phyloP scores from a whole-genome alignment of 2,797 vertebrate genomes.

The Lepilemur ruficaudatus region DNA sequence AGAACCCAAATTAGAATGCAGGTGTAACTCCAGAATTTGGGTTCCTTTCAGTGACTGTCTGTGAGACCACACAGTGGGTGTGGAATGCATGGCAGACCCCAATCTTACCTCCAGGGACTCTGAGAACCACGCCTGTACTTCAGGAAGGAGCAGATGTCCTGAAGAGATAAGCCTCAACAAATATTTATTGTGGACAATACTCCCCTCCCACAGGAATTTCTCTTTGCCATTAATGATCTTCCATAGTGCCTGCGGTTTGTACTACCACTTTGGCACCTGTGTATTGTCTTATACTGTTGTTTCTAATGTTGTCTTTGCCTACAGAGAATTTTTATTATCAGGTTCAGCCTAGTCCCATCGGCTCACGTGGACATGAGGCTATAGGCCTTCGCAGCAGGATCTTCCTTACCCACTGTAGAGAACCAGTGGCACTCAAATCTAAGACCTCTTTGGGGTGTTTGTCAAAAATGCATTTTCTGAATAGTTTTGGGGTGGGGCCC shows the following conservation, averaged over 20 bases:
- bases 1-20: neutral
- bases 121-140: neutral
- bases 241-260: neutral
- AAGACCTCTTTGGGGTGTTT: neutral
- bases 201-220: neutral
- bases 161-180: constrained; percentile 1
- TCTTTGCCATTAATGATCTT: neutral
- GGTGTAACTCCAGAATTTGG: neutral
- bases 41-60: neutral
- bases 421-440: neutral
- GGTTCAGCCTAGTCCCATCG: neutral
- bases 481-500: neutral
- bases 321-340: neutral
- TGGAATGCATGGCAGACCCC: neutral
- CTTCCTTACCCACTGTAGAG: neutral
- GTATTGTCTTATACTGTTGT: neutral
- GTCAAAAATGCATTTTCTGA: neutral
- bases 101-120: neutral
- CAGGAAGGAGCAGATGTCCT: neutral
- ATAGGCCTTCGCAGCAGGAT: neutral
- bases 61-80: neutral
- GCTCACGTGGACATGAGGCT: neutral
- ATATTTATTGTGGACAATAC: neutral
- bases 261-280: neutral
- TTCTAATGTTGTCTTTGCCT: neutral